phyloP scores from a whole-genome alignment of 1,140 invertebrate genomes.

The Latrodectus geometricus region DNA sequence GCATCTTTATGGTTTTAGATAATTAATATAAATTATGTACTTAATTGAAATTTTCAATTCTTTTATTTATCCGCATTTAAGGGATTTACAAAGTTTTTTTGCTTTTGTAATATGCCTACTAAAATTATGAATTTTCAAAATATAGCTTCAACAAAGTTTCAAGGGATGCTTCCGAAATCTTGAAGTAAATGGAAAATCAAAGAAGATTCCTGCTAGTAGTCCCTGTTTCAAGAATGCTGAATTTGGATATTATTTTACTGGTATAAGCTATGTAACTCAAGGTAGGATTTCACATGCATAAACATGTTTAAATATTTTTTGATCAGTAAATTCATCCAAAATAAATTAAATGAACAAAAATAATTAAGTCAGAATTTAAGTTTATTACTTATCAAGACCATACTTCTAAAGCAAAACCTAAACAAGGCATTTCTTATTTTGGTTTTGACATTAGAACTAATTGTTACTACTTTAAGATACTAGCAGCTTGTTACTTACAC shows the following conservation, averaged over 20 bases:
- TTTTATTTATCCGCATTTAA: neutral
- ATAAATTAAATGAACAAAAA: no score
- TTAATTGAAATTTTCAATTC: neutral
- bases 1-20: no score
- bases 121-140: neutral
- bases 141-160: conserved; percentile 75
- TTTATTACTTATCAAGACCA: no score
- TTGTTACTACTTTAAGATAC: no score
- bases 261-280: conserved; percentile 78
- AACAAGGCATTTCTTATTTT: no score
- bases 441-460: no score
- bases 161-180: conserved; percentile 86
- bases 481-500: no score
- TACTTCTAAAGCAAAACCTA: no score
- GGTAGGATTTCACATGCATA: neutral
- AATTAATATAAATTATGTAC: neutral
- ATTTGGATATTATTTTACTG: conserved; percentile 86
- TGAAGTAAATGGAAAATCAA: conserved; percentile 78
- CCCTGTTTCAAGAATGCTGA: conserved; percentile 90
- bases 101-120: neutral
- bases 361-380: no score
- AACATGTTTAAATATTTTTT: no score
- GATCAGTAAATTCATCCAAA: no score
- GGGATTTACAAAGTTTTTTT: conserved; percentile 67
- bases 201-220: conserved; percentile 76